Base-by-base conservation (phyloP, 1,140 invertebrate species). In the Hormaphis cornu region DNA sequence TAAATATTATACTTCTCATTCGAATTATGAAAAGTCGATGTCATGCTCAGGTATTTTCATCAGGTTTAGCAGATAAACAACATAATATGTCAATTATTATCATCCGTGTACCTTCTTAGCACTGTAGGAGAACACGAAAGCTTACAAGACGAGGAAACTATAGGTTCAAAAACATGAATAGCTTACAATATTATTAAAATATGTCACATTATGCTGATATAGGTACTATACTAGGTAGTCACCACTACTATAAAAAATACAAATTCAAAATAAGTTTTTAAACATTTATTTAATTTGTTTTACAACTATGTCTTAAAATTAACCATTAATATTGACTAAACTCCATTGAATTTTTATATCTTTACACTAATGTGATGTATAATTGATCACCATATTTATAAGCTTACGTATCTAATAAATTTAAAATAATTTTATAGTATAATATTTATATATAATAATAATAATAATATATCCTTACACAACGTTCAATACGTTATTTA, bases 311-410 rank as follows among this genome's bases (percentile, higher is more conserved):
- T 9, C 61, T 66, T 66, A 66, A 66, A 66, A 48, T 66, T 66
- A 66, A 66, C 28, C 61, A 48, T 66, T 66, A 66, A 50, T 66
- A 66, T 66, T 66, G 61, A 66, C 61, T 66, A 66, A 66, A 66
- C 50, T 66, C 28, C 61, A 66, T 66, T 9, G 61, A 66, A 66
- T 66, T 66, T 20, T 30, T 61, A 28, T 61, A 61, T 61, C 26
- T 44, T 42, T 42, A 59, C 35, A 48, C 59, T 63, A 63, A 63
- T 63, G 59, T 63, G 59, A 63, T 63, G n/a, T n/a, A 48, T 22
- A 20, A 63, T 48, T 63, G 44, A 63, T 50, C 42, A 63, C 59
- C 59, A 63, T 24, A 48, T 63, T 46, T 33, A 48, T 46, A 63
- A 48, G 42, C 59, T 63, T 63, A 63, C 42, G 22, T 33, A 30